Base-by-base conservation (phyloP, 2,888 invertebrate species). In the Muscina levida region DNA sequence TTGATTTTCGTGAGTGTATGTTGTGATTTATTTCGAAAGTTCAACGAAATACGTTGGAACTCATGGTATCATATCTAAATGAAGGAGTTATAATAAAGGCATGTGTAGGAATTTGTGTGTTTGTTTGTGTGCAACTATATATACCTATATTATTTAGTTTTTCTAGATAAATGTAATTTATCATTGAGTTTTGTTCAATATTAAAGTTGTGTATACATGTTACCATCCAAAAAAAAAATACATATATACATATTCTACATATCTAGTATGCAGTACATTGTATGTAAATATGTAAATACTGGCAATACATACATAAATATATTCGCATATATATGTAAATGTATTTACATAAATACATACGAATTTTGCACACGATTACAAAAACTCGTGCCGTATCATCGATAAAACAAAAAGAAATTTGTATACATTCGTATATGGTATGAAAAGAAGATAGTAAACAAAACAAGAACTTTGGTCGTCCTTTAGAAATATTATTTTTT, bases 371-470 rank as follows among this genome's bases (percentile, higher is more conserved):
- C 75, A 39, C 48, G 19, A 31, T 31, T 8, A 31, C 31, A 31
- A 8, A 31, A 31, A 31, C 31, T 31, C 48, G 15, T 22, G 39
- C 57, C 75, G 85, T 83, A 85, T 86, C 89, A 88, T 88, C 88
- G 88, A 88, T 89, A 88, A 88, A 88, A 88, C 88, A 89, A 88
- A 85, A 87, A 85, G 80, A 72, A 82, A 79, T 79, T 77, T 82
- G 79, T 70, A 77, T 70, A 77, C 24, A 68, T 4, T 19, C 19
- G n/a, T 15, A 6, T 15, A 2, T 51, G 11, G 11, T 19, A 6
- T 51, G 8, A 1, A 19, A 51, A 11, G 13, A 44, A 44, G n/a
- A 51, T 51, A 31, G 31, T 31, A 31, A 59, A 59, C 15, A 59
- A 59, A 59, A 17, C 15, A 59, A 59, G 59, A 59, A 59, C 37